Percentiles rank a stretch among this genome's conserved stretches.
Evolutionary conservation across 2,888 invertebrate genomes (phyloP).

Genomic region (Drosophila mercatorum): DNA sequence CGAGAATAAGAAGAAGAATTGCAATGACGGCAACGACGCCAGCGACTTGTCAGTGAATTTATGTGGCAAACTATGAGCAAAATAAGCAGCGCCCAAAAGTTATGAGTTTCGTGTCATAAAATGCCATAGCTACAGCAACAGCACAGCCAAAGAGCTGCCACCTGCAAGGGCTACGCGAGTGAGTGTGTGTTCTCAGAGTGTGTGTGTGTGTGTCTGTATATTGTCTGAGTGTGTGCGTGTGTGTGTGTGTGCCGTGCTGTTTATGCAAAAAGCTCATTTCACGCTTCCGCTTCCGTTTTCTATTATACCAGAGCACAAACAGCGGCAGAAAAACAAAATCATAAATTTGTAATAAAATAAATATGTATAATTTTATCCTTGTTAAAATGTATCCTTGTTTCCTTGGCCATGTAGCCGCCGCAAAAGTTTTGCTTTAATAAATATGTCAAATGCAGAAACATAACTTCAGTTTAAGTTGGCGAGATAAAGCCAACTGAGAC

Average conservation of each 20-base stretch:
- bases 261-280: constrained; percentile 80
- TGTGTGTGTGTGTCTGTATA: constrained; percentile 10
- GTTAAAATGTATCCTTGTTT: constrained; percentile 39
- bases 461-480: constrained; percentile 65
- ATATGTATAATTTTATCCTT: constrained; percentile 72
- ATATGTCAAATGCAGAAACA: constrained; percentile 62
- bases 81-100: constrained; percentile 76
- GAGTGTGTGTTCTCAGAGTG: background rate
- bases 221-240: constrained; percentile 5
- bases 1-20: constrained; percentile 25
- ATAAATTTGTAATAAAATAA: constrained; percentile 80
- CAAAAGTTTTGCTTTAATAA: constrained; percentile 56
- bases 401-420: constrained; percentile 41
- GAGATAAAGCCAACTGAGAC: constrained; percentile 24
- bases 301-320: constrained; percentile 52
- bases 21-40: constrained; percentile 55
- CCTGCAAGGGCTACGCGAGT: constrained; percentile 57
- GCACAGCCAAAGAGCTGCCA: constrained; percentile 51
- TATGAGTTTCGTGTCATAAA: constrained; percentile 76
- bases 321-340: constrained; percentile 76
- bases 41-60: constrained; percentile 66
- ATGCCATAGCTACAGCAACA: constrained; percentile 54
- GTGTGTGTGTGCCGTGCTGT: constrained; percentile 54
- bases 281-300: constrained; percentile 79
- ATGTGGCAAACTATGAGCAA: constrained; percentile 76